Evolutionary conservation across 2,797 vertebrate species (phyloP).

Genomic region (Philypnodon macrostomus): DNA sequence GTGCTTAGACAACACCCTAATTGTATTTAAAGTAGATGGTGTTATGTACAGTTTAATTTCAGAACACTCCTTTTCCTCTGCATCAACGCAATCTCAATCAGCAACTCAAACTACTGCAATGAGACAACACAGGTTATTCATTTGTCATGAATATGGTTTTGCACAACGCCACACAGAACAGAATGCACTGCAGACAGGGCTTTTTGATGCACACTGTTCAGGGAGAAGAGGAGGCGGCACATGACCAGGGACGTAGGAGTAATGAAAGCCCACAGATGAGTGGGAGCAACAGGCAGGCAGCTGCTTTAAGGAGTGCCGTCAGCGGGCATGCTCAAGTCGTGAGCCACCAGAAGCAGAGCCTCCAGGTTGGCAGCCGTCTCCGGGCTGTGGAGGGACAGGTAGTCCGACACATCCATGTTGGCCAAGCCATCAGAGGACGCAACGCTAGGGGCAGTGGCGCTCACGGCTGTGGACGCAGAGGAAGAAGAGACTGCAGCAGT

Average conservation of each 20-base stretch:
- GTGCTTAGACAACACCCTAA: conserved; percentile 56
- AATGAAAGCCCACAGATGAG: conserved; percentile 36
- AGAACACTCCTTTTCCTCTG: conserved; percentile 40
- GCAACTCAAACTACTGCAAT: conserved; percentile 52
- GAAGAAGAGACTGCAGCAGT: conserved; percentile 52
- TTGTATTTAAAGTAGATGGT: conserved; percentile 42
- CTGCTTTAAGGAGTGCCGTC: conserved; percentile 80
- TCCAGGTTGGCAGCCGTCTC: conserved; percentile 84
- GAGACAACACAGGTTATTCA: conserved; percentile 38
- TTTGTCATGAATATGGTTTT: conserved; percentile 29
- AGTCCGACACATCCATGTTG: conserved; percentile 91
- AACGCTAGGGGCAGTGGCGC: conserved; percentile 50
- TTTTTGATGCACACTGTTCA: conserved; percentile 38
- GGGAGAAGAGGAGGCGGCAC: conserved; percentile 39
- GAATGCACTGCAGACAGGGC: conserved; percentile 58
- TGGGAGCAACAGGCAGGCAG: conserved; percentile 33
- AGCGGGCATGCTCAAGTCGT: conserved; percentile 82
- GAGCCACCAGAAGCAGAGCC: conserved; percentile 89
- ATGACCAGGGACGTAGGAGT: conserved; percentile 37
- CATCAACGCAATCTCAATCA: conserved; percentile 38
- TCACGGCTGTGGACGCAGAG: conserved; percentile 46
- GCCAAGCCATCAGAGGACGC: conserved; percentile 80
- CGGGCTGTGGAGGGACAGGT: conserved; percentile 89
- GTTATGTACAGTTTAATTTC: conserved; percentile 50
- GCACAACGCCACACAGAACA: conserved; percentile 44